A percentile compares a stretch with the other conserved stretches of the same genome.
phyloP scores from a whole-genome alignment of 2,888 invertebrate genomes.

The Lottia gigantea region DNA sequence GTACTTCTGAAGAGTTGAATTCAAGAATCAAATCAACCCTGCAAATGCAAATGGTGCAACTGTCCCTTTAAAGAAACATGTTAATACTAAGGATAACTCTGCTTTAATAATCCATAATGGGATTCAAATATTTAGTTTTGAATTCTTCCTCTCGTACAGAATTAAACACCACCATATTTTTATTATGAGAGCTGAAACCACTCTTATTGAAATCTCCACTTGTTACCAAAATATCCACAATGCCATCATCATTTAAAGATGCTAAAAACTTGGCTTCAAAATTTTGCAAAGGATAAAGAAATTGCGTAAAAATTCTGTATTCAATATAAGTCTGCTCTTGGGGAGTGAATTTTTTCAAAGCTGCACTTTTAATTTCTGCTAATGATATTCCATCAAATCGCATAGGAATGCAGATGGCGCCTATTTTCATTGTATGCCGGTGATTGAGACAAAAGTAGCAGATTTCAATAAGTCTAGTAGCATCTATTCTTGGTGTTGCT shows the following conservation, averaged over 20 bases:
- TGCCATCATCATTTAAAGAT: constrained; percentile 41
- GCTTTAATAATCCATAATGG: neutral
- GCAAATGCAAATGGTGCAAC: too few species aligned
- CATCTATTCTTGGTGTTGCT: constrained; percentile 58
- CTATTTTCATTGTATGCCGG: constrained; percentile 46
- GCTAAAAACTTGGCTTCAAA: constrained; percentile 56
- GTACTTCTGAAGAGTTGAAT: too few species aligned
- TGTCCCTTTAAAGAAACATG: too few species aligned
- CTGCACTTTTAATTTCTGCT: constrained; percentile 41
- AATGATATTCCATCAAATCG: constrained; percentile 39
- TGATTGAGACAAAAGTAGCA: constrained; percentile 50
- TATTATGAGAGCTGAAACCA: neutral
- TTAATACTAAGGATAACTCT: too few species aligned
- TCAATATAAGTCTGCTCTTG: constrained; percentile 55
- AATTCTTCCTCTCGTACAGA: neutral
- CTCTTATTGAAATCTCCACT: constrained; percentile 52
- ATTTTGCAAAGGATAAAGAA: constrained; percentile 47
- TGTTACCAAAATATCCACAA: constrained; percentile 51
- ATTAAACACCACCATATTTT: constrained; percentile 1
- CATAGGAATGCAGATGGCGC: constrained; percentile 47
- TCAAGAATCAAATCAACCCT: too few species aligned
- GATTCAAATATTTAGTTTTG: constrained; percentile 1
- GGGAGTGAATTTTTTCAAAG: constrained; percentile 39
- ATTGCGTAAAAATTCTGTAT: constrained; percentile 52
- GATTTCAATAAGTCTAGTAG: constrained; percentile 50